phyloP scores from a whole-genome alignment of 2,888 invertebrate species.

The Hetaerina titia region DNA sequence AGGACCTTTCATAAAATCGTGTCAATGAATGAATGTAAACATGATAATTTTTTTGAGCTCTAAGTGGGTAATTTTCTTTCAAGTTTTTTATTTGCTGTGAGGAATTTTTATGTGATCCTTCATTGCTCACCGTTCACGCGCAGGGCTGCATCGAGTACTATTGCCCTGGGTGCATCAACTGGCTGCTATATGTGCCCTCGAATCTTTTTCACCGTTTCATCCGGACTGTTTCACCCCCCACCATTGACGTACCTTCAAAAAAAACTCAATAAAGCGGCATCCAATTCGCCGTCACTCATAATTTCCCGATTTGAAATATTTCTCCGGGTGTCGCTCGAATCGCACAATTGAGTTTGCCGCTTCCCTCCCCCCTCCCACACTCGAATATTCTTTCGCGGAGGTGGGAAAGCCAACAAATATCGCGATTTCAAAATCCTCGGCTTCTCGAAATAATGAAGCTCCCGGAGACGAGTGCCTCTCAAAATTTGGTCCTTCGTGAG shows the following conservation, averaged over 20 bases:
- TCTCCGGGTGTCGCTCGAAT: background rate
- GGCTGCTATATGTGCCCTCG: background rate
- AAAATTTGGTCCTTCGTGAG: background rate
- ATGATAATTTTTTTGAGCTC: background rate
- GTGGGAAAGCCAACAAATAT: background rate
- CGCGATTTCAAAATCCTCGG: background rate
- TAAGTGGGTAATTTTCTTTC: background rate
- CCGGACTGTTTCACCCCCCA: background rate
- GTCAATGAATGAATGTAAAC: background rate
- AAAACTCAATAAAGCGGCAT: conserved; percentile 16
- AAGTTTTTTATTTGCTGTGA: background rate
- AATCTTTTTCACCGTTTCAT: background rate
- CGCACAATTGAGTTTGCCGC: background rate
- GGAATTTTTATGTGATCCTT: background rate
- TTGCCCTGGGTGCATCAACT: background rate
- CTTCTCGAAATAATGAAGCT: background rate
- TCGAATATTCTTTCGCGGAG: background rate
- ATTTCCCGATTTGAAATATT: conserved; percentile 15
- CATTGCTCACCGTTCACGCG: background rate
- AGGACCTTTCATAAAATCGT: background rate
- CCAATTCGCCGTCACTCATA: background rate
- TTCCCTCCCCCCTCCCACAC: background rate
- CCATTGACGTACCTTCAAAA: background rate
- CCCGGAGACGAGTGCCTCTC: background rate
- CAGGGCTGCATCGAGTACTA: background rate